Base-by-base conservation (phyloP, 2,113 vertebrate species). In the Climacteris rufus region DNA sequence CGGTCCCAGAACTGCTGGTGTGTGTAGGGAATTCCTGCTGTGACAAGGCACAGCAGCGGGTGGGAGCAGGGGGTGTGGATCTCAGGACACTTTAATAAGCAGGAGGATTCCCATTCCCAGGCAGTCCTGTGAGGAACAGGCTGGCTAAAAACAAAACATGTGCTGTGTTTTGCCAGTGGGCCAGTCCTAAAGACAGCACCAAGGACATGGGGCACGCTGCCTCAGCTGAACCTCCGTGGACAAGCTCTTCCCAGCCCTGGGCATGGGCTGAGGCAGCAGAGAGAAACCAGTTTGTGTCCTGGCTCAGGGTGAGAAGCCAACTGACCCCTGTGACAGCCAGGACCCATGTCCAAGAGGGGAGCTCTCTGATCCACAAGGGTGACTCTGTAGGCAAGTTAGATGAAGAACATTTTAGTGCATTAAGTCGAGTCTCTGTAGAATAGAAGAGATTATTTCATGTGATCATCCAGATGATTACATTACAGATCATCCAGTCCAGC, bases 181-280 rank as follows among this genome's bases (percentile, higher is more conserved):
- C 7, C 44, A 31, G 40, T 25, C 33, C 44, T 33, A 68, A 75
- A 27, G 35, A n/a, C 23, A 54, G 16, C 65, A 63, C 20, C 21
- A 33, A 82, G 65, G 52, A 27, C 57, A 21, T 3, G 4, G 31
- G 30, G 21, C 15, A 27, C 0, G 0, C 10, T 45, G 20, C 35
- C 71, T 49, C 1, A 0, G 49, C 44, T 89, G 61, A 47, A 59
- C 5, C 11, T 50, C 19, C 7, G 4, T 0, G 0, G 30, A 61
- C 31, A 52, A 87, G 39, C 14, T 50, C 50, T 42, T 20, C 24
- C 12, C 68, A 60, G 35, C 49, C 33, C 49, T 28, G 23, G 24
- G 23, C 1, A 1, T 5, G 39, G 28, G 15, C 23, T 57, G 52
- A 28, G 18, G 37, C 25, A 66, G 22, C 23, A 39, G 42, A 47